Conservation (phyloP, 92 coral and sea anemone genomes). For the Parazoanthus atlanticus region DNA sequence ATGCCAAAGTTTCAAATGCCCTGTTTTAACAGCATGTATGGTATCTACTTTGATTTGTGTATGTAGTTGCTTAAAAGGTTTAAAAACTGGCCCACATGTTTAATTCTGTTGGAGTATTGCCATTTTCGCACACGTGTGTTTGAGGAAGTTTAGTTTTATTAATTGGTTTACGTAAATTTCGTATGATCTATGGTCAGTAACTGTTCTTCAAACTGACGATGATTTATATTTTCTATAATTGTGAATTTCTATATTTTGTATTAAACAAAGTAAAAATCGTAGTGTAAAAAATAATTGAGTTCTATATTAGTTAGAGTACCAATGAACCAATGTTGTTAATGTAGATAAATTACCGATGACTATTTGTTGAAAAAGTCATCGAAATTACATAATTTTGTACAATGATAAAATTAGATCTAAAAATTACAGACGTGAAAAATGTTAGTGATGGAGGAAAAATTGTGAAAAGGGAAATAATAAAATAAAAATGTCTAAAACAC, state of each 20-base stretch:
- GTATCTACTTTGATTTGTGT: neutral
- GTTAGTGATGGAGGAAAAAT: neutral
- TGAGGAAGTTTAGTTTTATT: neutral
- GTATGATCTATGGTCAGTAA: neutral
- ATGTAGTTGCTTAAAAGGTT: neutral
- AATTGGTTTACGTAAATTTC: neutral
- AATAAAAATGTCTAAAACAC: constrained; percentile 17
- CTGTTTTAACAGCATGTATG: neutral
- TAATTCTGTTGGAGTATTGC: neutral
- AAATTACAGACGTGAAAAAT: constrained; percentile 19
- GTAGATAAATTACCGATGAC: constrained; percentile 18
- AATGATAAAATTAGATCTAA: constrained; percentile 11
- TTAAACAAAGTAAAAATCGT: neutral
- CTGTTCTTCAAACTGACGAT: neutral
- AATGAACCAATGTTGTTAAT: constrained; percentile 1
- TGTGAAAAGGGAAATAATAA: constrained; percentile 8
- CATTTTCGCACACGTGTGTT: neutral
- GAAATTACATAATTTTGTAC: constrained; percentile 24
- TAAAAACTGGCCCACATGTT: neutral
- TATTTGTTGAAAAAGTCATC: neutral
- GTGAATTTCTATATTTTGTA: constrained; percentile 24
- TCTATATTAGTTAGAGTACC: constrained; percentile 3
- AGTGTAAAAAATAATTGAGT: constrained; percentile 29
- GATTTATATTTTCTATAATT: neutral
- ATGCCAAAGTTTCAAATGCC: neutral